Base-by-base conservation (phyloP, 2,888 invertebrate genomes). In the Halictus quadricinctus region DNA sequence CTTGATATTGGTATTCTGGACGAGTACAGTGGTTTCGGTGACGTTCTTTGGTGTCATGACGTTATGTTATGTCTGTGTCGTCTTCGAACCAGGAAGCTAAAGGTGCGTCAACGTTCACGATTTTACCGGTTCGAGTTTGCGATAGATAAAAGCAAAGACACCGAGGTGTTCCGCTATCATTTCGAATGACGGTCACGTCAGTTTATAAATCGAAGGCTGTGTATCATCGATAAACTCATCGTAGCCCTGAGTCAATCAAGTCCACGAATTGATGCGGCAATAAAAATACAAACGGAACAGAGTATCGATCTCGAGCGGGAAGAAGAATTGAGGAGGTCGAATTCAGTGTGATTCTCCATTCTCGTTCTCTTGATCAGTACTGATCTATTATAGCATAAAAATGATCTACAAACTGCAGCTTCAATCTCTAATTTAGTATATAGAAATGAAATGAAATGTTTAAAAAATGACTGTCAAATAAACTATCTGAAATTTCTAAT, bases 181-280 rank as follows among this genome's bases (percentile, higher is more conserved):
- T 69, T 12, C 41, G 41, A 69, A 69, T 41, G 41, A 18, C 69
- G 41, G 21, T 69, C 69, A 69, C 69, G 69, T 69, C 41, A 6
- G 69, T 43, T 70, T 21, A n/a, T n/a, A 43, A 70, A 70, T n/a
- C 43, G 43, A 70, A 70, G 70, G 43, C 43, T 70, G n/a, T 70
- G 43, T n/a, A 70, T 70, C 70, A 43, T 70, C n/a, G 43, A 43
- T 43, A 43, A n/a, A 43, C 18, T 41, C 43, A 5, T 70, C 41
- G 41, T n/a, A n/a, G 41, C 70, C n/a, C n/a, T 70, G 70, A 69
- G 15, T 18, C 76, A 46, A 41, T 43, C 48, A 36, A 18, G 15
- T 29, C n/a, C 13, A n/a, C 46, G n/a, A 29, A 54, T 13, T 7
- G 21, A 36, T 21, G n/a, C n/a, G 43, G n/a, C n/a, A 2, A 70